Evolutionary conservation across 2,113 vertebrate genomes (phyloP).

Genomic region (Panthera tigris): DNA sequence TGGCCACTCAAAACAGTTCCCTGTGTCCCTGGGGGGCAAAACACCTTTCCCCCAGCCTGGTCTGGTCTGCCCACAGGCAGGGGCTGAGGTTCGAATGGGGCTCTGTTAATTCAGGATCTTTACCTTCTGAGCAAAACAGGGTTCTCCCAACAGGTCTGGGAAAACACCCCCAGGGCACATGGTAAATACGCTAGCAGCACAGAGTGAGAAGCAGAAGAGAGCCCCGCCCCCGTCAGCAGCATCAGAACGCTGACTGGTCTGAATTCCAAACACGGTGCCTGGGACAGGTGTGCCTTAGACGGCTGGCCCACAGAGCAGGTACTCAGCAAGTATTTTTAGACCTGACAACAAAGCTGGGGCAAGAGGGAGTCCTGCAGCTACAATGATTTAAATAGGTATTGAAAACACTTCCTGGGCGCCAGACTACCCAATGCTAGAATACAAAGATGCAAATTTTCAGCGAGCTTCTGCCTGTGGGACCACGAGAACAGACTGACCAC

Average conservation of each 20-base stretch:
- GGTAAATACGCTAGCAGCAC: not conserved
- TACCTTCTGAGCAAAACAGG: not conserved
- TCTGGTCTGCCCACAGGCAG: not conserved
- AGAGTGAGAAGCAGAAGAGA: not conserved
- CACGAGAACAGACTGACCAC: not conserved
- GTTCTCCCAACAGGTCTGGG: not conserved
- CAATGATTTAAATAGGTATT: slow-evolving; percentile 22
- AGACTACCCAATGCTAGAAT: not conserved
- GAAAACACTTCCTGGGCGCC: not conserved
- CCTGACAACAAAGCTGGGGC: not conserved
- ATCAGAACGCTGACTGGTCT: not conserved
- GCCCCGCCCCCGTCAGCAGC: not conserved
- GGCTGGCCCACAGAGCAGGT: not conserved
- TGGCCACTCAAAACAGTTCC: not conserved
- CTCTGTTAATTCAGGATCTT: not conserved
- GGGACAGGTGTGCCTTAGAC: not conserved
- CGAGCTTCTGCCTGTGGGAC: not conserved
- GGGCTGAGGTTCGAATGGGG: not conserved
- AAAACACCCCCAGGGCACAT: not conserved
- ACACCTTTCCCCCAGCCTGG: not conserved
- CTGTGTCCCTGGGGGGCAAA: not conserved
- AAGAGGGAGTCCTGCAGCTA: not conserved
- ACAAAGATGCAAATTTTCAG: not conserved
- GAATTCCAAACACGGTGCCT: not conserved
- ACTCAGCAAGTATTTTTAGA: not conserved